A percentile compares a stretch with the other conserved stretches of the same genome.
Conservation (phyloP, 2,113 vertebrate genomes). For the Silurus meridionalis region DNA sequence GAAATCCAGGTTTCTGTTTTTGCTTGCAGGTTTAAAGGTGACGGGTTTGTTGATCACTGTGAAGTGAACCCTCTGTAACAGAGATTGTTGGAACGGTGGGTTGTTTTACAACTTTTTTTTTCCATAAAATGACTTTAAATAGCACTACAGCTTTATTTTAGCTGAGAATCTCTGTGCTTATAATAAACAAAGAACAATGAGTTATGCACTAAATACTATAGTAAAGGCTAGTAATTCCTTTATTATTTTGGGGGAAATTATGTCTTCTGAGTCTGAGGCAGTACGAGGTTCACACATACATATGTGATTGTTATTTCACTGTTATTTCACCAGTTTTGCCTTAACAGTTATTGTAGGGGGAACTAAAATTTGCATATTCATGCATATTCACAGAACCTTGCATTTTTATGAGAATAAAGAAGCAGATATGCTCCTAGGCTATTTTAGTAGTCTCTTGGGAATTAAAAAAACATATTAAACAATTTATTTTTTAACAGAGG, state of each 20-base stretch:
- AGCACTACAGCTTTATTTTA: neutral
- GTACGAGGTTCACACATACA: neutral
- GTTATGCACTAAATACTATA: neutral
- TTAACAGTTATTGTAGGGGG: neutral
- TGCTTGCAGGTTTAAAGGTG: neutral
- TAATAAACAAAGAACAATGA: neutral
- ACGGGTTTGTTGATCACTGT: neutral
- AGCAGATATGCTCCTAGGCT: neutral
- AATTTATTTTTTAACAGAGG: constrained; percentile 2
- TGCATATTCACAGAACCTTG: neutral
- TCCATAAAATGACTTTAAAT: neutral
- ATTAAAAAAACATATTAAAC: neutral
- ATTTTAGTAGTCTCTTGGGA: neutral
- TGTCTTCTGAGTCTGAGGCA: neutral
- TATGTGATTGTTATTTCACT: neutral
- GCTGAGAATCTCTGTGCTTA: neutral
- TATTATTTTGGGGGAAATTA: too few species aligned
- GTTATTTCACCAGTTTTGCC: neutral
- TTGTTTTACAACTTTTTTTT: neutral
- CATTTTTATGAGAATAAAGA: neutral
- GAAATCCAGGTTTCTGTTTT: constrained; percentile 3
- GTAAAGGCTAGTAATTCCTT: neutral
- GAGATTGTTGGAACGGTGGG: neutral
- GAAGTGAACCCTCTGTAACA: neutral
- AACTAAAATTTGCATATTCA: neutral